These are phyloP conservation scores for Aurelia coerulea DNA, from an alignment of 30 jellyfish, hydroid and myxozoan species.

Conservation along the genomic window DNA sequence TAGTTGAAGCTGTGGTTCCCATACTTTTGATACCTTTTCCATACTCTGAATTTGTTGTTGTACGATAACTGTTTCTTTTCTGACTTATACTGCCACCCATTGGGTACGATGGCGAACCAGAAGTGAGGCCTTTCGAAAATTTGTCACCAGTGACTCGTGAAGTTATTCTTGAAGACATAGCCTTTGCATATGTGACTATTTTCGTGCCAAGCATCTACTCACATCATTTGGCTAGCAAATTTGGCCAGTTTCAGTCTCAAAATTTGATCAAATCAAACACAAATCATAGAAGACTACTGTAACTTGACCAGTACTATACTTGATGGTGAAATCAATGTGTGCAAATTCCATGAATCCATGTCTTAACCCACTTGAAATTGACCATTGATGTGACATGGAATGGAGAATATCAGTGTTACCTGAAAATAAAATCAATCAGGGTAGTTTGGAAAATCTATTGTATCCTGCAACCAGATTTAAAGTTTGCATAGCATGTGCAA, in stretches of 20 bases:
- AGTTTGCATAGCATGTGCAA: no score
- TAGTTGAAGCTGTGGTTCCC: constrained; percentile 61
- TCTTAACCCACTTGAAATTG: no score
- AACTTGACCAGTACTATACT: no score
- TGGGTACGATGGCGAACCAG: constrained; percentile 18
- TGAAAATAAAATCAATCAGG: no score
- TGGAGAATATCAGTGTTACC: no score
- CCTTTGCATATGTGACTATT: constrained; percentile 1
- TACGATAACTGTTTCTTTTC: background rate
- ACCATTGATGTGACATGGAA: no score
- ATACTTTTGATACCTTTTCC: constrained; percentile 37
- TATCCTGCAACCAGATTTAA: no score
- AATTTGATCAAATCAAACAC: constrained; percentile 1
- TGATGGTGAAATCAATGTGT: no score
- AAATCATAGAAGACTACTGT: no score
- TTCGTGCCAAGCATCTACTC: background rate
- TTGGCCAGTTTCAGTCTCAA: background rate
- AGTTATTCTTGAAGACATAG: constrained; percentile 53
- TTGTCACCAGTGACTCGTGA: background rate
- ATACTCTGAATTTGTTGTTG: constrained; percentile 44
- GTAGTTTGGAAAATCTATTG: no score
- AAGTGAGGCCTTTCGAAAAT: background rate
- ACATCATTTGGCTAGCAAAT: background rate
- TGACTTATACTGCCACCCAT: constrained; percentile 56
- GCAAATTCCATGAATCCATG: no score